phyloP scores from a whole-genome alignment of 2,797 vertebrate genomes.

The Argya squamiceps region DNA sequence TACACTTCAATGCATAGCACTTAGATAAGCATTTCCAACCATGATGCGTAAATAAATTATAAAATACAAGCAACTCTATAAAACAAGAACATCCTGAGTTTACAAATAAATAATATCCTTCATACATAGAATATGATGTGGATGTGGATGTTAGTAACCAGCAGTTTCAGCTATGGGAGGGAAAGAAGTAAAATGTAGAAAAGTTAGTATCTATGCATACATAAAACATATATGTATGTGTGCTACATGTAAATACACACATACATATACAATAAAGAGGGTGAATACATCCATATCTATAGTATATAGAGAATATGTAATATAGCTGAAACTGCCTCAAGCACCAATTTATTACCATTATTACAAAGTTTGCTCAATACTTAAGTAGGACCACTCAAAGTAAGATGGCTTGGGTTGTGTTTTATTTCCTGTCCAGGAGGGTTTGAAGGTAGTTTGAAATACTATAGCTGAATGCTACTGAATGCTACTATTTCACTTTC shows the following conservation, averaged over 20 bases:
- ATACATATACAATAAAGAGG: slow-evolving; percentile 4
- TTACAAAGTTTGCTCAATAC: slow-evolving; percentile 67
- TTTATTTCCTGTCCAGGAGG: not conserved
- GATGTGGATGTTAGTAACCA: slow-evolving; percentile 68
- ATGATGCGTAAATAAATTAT: slow-evolving; percentile 78
- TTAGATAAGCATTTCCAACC: slow-evolving; percentile 71
- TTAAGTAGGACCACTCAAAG: slow-evolving; percentile 73
- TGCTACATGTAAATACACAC: slow-evolving; percentile 74
- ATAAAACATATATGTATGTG: slow-evolving; percentile 41
- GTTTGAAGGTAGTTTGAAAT: not conserved
- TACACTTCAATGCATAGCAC: slow-evolving; percentile 79
- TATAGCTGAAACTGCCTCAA: slow-evolving; percentile 80
- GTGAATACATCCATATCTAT: slow-evolving; percentile 16
- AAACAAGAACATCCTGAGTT: slow-evolving; percentile 76
- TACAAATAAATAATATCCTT: slow-evolving; percentile 77
- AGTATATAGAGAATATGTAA: slow-evolving; percentile 6
- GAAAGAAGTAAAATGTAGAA: slow-evolving; percentile 66
- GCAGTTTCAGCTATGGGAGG: slow-evolving; percentile 76
- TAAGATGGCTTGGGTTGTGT: not conserved
- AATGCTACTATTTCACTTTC: not conserved
- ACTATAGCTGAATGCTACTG: not conserved
- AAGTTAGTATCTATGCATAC: slow-evolving; percentile 63
- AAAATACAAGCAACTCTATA: slow-evolving; percentile 74
- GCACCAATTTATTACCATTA: slow-evolving; percentile 77
- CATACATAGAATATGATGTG: slow-evolving; percentile 63